Base-by-base conservation (phyloP, 2,888 invertebrate genomes). In the Leptinotarsa juncta region DNA sequence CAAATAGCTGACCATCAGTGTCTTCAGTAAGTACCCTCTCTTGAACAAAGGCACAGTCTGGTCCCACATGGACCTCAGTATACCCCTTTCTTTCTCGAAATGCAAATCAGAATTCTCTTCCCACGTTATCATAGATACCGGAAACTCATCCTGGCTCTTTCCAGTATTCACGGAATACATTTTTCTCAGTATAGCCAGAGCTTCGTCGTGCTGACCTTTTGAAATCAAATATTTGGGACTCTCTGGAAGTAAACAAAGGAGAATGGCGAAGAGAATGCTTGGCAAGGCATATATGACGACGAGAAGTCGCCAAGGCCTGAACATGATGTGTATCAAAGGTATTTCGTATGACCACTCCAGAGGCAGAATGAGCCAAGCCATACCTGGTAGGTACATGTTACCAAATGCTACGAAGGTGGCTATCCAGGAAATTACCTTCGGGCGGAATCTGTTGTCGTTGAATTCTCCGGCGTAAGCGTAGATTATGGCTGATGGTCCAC, bases 381-480 rank as follows among this genome's bases (percentile, higher is more conserved):
- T 71, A 50, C 85, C 85, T 67, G 88, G 87, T 66, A 88, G 81
- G 48, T 83, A 82, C 74, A 87, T 85, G 76, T 87, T 86, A 15
- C 86, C 88, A 16, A 86, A 79, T 10, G 88, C 87, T 3, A 88
- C 87, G 75, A 88, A 88, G 5, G 87, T 84, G 16, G 87, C 85
- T 76, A 88, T 85, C 85, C 86, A 87, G 0, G 88, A 84, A 42
- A 88, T 84, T 0, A 87, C 88, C 80, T 88, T 88, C 1, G 90
- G 88, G 14, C 90, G 86, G 60, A 87, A 86, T 66, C 83, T 85
- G 55, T 86, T 83, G 42, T 88, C 87, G 78, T 90, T 90, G 79
- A 90, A 90, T 82, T 90, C 90, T 12, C 90, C 90, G 18, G 89
- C 84, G 80, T 89, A 90, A 3, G 90, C 89, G 78, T 90, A 90